Evolutionary conservation across 2,888 invertebrate species (phyloP), one percentile per base, ranked within the genome.

Genomic region (Ectemnius continuus): DNA sequence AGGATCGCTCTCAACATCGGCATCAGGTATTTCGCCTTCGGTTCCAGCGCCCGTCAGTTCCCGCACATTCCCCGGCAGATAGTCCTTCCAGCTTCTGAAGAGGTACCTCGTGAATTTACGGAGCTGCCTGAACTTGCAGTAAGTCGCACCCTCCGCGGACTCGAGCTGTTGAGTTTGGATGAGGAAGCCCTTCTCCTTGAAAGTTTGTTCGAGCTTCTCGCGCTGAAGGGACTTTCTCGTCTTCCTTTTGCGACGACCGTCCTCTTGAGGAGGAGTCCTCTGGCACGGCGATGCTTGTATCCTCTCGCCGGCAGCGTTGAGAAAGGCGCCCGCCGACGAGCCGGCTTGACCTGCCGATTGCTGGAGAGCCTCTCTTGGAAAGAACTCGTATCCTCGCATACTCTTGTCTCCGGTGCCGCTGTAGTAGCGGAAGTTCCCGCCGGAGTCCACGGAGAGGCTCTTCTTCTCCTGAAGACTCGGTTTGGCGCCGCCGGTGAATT

Each of bases 81-180:
- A 97, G 88, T 97, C 97, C 91, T 97, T 97, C 97, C 97, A 98
- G 88, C 97, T 97, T 84, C 97, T 93, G 86, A 97, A 97, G 77
- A 98, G 92, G 88, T 98, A 98, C 65, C 97, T 93, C 0, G 98
- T 98, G 88, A 98, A 97, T 90, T 98, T 98, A 79, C 97, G 93
- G 28, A 98, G 91, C 88, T 98, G 97, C 61, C 97, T 92, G 88
- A 98, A 98, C 90, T 98, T 98, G 91, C 98, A 98, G 87, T 97
- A 98, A 0, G 97, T 97, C 0, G 97, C 97, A 0, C 97, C 97
- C 88, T 98, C 97, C 0, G 97, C 97, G 0, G 97, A 97, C 88
- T 97, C 97, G 64, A 97, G 91, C 88, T 98, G 97, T 89, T 98
- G 97, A 0, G 97, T 98, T 89, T 98, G 97, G 69, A 98, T 97